Evolutionary conservation across 2,888 invertebrate species (phyloP).

Genomic region (Scaptomyza polygonia): DNA sequence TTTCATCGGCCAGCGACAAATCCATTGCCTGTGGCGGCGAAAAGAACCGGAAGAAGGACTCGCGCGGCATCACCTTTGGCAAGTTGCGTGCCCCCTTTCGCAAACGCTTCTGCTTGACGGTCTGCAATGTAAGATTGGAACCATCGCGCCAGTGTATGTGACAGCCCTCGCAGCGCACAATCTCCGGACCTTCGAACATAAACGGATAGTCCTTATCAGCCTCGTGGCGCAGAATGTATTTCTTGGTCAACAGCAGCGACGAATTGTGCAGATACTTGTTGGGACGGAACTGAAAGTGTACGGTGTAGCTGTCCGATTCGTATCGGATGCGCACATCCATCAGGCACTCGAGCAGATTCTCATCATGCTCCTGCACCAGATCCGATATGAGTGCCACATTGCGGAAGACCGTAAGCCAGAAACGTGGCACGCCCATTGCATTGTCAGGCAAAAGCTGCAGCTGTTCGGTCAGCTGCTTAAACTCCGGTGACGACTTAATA

Average conservation of each 20-base stretch:
- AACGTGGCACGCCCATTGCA: constrained; percentile 56
- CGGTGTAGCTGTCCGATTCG: constrained; percentile 58
- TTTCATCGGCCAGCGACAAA: constrained; percentile 63
- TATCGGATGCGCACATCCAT: constrained; percentile 58
- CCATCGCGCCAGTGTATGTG: constrained; percentile 68
- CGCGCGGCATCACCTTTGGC: constrained; percentile 62
- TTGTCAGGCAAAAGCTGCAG: constrained; percentile 37
- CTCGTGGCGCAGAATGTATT: constrained; percentile 61
- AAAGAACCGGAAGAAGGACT: constrained; percentile 70
- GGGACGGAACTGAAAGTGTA: constrained; percentile 54
- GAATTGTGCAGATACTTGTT: constrained; percentile 59
- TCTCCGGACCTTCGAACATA: constrained; percentile 67
- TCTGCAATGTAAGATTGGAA: constrained; percentile 57
- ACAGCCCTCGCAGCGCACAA: constrained; percentile 68
- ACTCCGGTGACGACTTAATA: constrained; percentile 54
- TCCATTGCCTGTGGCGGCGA: constrained; percentile 62
- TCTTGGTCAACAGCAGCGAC: constrained; percentile 58
- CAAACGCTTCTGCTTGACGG: constrained; percentile 45
- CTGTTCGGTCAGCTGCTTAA: constrained; percentile 40
- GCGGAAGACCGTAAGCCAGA: constrained; percentile 69
- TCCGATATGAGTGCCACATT: constrained; percentile 65
- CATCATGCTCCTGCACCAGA: constrained; percentile 65
- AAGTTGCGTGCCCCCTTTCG: constrained; percentile 48
- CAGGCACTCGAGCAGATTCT: constrained; percentile 57
- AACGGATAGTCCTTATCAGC: constrained; percentile 66